Evolutionary conservation across 2,888 invertebrate genomes (phyloP).

Genomic region (Galeopsomyia nigrocyanea): DNA sequence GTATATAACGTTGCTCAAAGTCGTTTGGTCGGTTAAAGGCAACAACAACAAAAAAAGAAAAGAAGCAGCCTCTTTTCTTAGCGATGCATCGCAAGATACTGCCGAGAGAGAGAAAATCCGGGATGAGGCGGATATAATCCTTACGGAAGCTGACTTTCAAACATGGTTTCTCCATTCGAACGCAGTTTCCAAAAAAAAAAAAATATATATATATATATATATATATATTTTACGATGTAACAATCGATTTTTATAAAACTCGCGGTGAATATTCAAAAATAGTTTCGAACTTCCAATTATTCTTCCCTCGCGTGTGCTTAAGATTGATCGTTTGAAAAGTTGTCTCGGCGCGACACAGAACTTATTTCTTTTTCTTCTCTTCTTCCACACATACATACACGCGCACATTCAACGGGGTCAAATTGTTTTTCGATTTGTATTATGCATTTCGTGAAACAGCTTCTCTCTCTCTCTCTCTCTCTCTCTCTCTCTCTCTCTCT

Average conservation of each 20-base stretch:
- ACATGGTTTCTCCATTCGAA: not conserved
- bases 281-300: not conserved
- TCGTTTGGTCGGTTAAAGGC: too few relatives aligned
- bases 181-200: conserved; percentile 13
- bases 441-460: too few relatives aligned
- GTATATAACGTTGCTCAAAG: too few relatives aligned
- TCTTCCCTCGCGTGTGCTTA: conserved; percentile 2
- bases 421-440: conserved; percentile 13
- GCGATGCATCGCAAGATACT: conserved; percentile 19
- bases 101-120: conserved; percentile 22
- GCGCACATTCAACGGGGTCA: conserved; percentile 16
- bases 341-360: conserved; percentile 4
- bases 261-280: not conserved
- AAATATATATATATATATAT: too few relatives aligned
- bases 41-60: too few relatives aligned
- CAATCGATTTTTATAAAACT: not conserved
- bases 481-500: too few relatives aligned
- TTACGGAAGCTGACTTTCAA: conserved; percentile 1
- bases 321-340: conserved; percentile 10
- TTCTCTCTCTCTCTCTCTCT: too few relatives aligned
- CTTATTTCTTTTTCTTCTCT: conserved; percentile 7
- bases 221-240: too few relatives aligned
- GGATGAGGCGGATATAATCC: conserved; percentile 40
- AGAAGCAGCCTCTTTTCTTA: too few relatives aligned
- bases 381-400: too few relatives aligned